phyloP scores from a whole-genome alignment of 2,888 invertebrate species.

The Acanthoscelides obtectus region DNA sequence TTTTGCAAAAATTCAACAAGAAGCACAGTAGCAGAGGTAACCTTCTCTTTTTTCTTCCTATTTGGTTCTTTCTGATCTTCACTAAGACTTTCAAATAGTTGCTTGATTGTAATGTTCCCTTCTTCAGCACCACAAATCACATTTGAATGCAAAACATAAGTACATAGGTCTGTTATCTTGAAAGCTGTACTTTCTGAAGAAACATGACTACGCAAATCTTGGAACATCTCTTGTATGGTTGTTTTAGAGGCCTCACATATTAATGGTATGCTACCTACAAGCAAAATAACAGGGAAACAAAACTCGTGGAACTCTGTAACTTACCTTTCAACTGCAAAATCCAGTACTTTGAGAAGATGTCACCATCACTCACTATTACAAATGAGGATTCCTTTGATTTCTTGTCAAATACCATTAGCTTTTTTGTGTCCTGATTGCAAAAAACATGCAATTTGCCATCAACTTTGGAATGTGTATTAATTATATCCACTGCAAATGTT shows the following conservation, averaged over 20 bases:
- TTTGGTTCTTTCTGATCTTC: slow-evolving; percentile 30
- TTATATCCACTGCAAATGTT: slow-evolving; percentile 55
- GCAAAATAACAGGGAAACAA: background rate
- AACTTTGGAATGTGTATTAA: background rate
- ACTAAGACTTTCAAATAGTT: slow-evolving; percentile 32
- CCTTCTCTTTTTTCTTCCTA: slow-evolving; percentile 35
- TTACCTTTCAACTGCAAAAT: slow-evolving; percentile 53
- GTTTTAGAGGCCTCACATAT: slow-evolving; percentile 57
- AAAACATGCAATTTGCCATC: background rate
- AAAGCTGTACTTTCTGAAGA: slow-evolving; percentile 50
- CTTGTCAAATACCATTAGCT: background rate
- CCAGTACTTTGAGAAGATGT: slow-evolving; percentile 32
- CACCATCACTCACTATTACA: background rate
- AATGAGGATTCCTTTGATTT: background rate
- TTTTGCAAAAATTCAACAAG: slow-evolving; percentile 59
- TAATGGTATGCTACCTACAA: slow-evolving; percentile 56
- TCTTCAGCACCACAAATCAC: background rate
- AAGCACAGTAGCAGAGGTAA: slow-evolving; percentile 49
- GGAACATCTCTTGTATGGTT: slow-evolving; percentile 59
- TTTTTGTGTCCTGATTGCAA: background rate
- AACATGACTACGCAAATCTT: slow-evolving; percentile 60
- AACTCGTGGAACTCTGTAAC: background rate
- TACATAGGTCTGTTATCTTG: slow-evolving; percentile 59
- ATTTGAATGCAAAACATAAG: slow-evolving; percentile 57
- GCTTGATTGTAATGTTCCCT: background rate